A percentile compares a stretch with the other conserved stretches of the same genome.
phyloP scores from a whole-genome alignment of 2,797 vertebrate genomes.

The Acomys russatus region DNA sequence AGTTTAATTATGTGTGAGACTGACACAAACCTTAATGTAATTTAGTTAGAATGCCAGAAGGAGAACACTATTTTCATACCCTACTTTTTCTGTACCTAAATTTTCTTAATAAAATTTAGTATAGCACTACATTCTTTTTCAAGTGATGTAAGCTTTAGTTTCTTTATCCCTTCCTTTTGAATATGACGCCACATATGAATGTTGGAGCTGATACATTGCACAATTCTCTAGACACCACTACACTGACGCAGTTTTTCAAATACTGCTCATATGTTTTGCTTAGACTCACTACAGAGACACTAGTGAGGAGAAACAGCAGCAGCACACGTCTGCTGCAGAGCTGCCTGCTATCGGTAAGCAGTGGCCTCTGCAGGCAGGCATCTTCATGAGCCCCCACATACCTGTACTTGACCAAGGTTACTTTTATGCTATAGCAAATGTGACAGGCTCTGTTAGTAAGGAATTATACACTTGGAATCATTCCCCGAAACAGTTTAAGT shows the following conservation, averaged over 20 bases:
- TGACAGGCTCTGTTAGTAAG: slow-evolving; percentile 80
- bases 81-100: slow-evolving; percentile 95
- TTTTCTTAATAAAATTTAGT: slow-evolving; percentile 95
- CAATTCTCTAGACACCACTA: slow-evolving; percentile 90
- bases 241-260: slow-evolving; percentile 85
- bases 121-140: slow-evolving; percentile 93
- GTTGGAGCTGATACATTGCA: slow-evolving; percentile 93
- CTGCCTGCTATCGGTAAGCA: slow-evolving; percentile 78
- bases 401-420: slow-evolving; percentile 57
- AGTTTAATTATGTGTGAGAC: slow-evolving; percentile 91
- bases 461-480: slow-evolving; percentile 62
- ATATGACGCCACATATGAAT: slow-evolving; percentile 91
- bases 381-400: slow-evolving; percentile 67
- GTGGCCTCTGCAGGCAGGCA: slow-evolving; percentile 77
- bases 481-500: slow-evolving; percentile 77
- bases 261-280: slow-evolving; percentile 85
- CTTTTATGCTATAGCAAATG: slow-evolving; percentile 73
- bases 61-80: slow-evolving; percentile 98
- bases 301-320: slow-evolving; percentile 67
- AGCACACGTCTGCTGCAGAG: slow-evolving; percentile 74
- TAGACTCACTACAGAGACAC: slow-evolving; percentile 64
- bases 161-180: slow-evolving; percentile 91
- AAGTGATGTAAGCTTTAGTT: slow-evolving; percentile 91
- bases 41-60: slow-evolving; percentile 94
- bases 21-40: slow-evolving; percentile 94